Evolutionary conservation across 2,113 vertebrate genomes (phyloP).

Genomic region (Rutilus rutilus): DNA sequence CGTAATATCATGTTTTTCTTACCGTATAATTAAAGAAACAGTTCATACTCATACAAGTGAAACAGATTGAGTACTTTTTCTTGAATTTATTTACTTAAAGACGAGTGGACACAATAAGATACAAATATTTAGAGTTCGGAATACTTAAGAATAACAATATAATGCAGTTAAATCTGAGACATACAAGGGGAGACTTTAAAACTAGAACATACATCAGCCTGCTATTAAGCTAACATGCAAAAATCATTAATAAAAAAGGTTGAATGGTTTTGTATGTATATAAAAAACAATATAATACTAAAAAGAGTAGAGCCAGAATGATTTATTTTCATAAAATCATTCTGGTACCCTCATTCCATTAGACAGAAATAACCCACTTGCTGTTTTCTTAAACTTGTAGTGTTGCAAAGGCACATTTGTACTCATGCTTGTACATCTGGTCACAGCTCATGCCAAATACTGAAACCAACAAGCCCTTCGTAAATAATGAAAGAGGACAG

Average conservation of each 20-base stretch:
- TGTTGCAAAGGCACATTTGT: slow-evolving; percentile 58
- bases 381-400: slow-evolving; percentile 66
- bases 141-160: slow-evolving; percentile 59
- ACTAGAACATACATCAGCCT: slow-evolving; percentile 71
- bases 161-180: slow-evolving; percentile 69
- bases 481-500: slow-evolving; percentile 20
- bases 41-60: background rate
- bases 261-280: slow-evolving; percentile 66
- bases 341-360: slow-evolving; percentile 66
- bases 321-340: slow-evolving; percentile 53
- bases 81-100: slow-evolving; percentile 74
- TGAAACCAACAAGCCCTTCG: slow-evolving; percentile 48
- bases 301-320: slow-evolving; percentile 62
- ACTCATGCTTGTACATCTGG: slow-evolving; percentile 65
- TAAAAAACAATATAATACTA: slow-evolving; percentile 79
- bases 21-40: slow-evolving; percentile 15
- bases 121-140: slow-evolving; percentile 72
- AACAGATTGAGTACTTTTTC: slow-evolving; percentile 48
- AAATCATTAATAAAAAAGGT: slow-evolving; percentile 67
- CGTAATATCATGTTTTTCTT: background rate
- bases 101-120: slow-evolving; percentile 62
- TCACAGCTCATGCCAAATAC: slow-evolving; percentile 65
- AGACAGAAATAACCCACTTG: slow-evolving; percentile 67
- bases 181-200: slow-evolving; percentile 63
- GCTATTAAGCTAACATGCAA: slow-evolving; percentile 77